phyloP scores from a whole-genome alignment of 2,888 invertebrate genomes.

The Pterostichus niger region DNA sequence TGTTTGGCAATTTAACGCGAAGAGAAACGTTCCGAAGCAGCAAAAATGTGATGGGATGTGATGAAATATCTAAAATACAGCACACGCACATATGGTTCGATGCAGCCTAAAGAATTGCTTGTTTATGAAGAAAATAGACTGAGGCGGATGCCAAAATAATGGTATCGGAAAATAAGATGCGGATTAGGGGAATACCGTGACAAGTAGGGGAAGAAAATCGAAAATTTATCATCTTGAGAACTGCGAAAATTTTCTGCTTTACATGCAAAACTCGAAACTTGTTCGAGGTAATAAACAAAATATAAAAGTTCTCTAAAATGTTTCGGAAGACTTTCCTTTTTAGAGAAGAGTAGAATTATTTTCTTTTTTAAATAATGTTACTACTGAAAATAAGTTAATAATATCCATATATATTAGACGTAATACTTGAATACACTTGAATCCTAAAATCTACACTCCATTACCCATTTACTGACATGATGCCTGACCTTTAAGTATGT shows the following conservation, averaged over 20 bases:
- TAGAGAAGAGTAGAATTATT: too few relatives aligned
- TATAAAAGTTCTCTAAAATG: too few relatives aligned
- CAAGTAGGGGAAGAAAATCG: slow-evolving; percentile 7
- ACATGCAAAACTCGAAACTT: slow-evolving; percentile 20
- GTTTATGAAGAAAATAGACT: slow-evolving; percentile 8
- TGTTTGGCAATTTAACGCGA: background rate
- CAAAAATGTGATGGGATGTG: slow-evolving; percentile 18
- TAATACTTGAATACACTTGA: too few relatives aligned
- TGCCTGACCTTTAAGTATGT: too few relatives aligned
- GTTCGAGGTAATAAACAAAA: background rate
- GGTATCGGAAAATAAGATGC: background rate
- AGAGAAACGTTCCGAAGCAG: background rate
- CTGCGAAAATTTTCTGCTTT: slow-evolving; percentile 8
- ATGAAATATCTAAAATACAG: slow-evolving; percentile 19
- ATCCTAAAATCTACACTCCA: too few relatives aligned
- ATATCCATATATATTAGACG: too few relatives aligned
- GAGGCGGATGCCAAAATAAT: slow-evolving; percentile 13
- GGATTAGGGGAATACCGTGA: background rate
- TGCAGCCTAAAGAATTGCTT: slow-evolving; percentile 7
- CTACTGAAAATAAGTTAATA: too few relatives aligned
- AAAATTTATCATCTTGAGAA: background rate
- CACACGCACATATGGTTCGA: background rate
- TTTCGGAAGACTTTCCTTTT: too few relatives aligned
- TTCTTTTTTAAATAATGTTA: too few relatives aligned
- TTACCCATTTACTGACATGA: too few relatives aligned